These are phyloP conservation scores for Holotrichia oblita DNA, from an alignment of 1,140 invertebrate genomes.

Conservation along the genomic window DNA sequence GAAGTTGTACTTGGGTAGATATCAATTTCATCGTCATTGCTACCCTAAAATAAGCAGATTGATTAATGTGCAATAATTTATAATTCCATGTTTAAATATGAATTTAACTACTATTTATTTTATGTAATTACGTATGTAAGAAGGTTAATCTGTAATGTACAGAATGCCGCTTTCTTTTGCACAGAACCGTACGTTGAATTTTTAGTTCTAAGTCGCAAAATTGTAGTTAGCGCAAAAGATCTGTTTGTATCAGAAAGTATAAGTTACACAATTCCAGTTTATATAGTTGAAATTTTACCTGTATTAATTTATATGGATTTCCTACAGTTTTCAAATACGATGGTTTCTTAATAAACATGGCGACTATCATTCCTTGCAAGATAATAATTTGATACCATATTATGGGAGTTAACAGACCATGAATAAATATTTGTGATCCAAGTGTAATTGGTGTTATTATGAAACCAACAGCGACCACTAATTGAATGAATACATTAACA, in stretches of 20 bases:
- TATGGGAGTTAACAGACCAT: conserved; percentile 50
- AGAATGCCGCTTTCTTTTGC: no score
- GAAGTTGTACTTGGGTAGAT: conserved; percentile 54
- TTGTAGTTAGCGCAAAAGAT: no score
- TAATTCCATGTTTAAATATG: no score
- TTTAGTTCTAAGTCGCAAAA: no score
- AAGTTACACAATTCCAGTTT: no score
- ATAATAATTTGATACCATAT: conserved; percentile 58
- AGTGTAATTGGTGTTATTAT: conserved; percentile 52
- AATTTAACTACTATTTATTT: no score
- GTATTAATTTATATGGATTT: conserved; percentile 51
- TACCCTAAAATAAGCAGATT: conserved; percentile 41
- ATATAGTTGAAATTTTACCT: conserved; percentile 48
- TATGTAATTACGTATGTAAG: no score
- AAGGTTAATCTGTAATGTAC: no score
- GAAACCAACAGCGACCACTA: conserved; percentile 50
- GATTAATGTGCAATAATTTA: no score
- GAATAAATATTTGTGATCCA: conserved; percentile 50
- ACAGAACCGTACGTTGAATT: no score
- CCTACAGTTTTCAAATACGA: conserved; percentile 54
- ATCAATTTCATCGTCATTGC: conserved; percentile 56
- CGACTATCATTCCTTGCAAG: conserved; percentile 53
- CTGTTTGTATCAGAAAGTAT: no score
- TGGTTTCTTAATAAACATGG: conserved; percentile 55
- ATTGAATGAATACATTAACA: conserved; percentile 50